phyloP scores from a whole-genome alignment of 2,888 invertebrate genomes.

The Pandemis corylana region DNA sequence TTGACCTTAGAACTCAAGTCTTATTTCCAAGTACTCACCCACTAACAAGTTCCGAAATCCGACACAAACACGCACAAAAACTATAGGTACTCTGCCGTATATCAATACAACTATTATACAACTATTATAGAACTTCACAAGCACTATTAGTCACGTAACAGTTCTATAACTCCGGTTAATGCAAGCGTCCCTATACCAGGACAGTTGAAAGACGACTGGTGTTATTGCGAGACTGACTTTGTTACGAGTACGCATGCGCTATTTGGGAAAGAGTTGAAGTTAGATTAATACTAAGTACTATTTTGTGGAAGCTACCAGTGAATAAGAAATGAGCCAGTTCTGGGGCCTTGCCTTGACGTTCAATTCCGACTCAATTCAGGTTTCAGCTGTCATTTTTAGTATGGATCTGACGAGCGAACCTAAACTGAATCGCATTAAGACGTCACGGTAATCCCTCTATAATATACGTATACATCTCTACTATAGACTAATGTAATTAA shows the following conservation, averaged over 20 bases:
- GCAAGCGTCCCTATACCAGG: conserved; percentile 26
- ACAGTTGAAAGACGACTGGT: conserved; percentile 38
- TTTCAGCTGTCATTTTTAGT: too few species aligned
- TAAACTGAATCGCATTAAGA: too few species aligned
- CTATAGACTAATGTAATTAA: too few species aligned
- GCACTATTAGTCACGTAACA: conserved; percentile 28
- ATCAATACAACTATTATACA: background rate
- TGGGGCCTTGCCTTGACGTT: too few species aligned
- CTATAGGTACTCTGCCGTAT: background rate
- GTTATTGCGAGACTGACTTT: conserved; percentile 25
- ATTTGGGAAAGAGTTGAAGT: conserved; percentile 14
- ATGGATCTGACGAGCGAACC: too few species aligned
- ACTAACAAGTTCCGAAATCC: conserved; percentile 18
- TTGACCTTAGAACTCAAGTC: conserved; percentile 10
- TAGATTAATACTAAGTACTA: background rate
- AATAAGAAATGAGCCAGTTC: too few species aligned
- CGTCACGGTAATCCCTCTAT: too few species aligned
- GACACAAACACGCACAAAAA: conserved; percentile 18
- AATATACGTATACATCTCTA: too few species aligned
- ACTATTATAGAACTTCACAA: conserved; percentile 36
- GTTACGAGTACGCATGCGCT: conserved; percentile 36
- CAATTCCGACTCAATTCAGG: too few species aligned
- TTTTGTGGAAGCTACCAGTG: too few species aligned
- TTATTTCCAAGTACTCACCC: conserved; percentile 11
- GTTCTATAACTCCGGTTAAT: conserved; percentile 14